Percentiles rank a stretch among this genome's conserved stretches.
These are phyloP conservation scores for Symphodus melops DNA, from an alignment of 2,113 vertebrate genomes.

Conservation along the genomic window DNA sequence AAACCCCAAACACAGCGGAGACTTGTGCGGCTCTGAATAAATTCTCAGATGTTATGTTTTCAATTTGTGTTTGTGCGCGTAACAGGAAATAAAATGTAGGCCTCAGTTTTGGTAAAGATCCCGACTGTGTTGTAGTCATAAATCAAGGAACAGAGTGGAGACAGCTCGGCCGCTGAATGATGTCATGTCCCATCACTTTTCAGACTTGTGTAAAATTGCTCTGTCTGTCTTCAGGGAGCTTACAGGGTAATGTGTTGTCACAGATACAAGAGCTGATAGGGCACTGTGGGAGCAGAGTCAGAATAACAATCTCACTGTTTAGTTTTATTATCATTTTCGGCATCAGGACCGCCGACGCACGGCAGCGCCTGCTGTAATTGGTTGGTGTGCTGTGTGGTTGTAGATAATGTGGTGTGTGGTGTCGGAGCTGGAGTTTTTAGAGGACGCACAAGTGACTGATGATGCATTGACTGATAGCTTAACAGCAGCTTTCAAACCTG, in stretches of 20 bases:
- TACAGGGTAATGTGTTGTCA: slow-evolving; percentile 71
- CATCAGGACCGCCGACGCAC: slow-evolving; percentile 48
- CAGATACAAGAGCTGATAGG: slow-evolving; percentile 71
- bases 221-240: slow-evolving; percentile 68
- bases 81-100: slow-evolving; percentile 40
- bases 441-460: slow-evolving; percentile 50
- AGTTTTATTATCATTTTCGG: slow-evolving; percentile 61
- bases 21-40: slow-evolving; percentile 26
- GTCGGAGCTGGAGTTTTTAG: slow-evolving; percentile 39
- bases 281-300: slow-evolving; percentile 54
- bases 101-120: slow-evolving; percentile 45
- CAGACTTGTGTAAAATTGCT: slow-evolving; percentile 73
- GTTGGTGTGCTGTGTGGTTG: slow-evolving; percentile 50
- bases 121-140: slow-evolving; percentile 33
- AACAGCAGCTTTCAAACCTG: slow-evolving; percentile 32
- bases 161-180: slow-evolving; percentile 53
- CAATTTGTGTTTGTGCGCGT: slow-evolving; percentile 44
- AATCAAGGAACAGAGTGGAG: slow-evolving; percentile 47
- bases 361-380: slow-evolving; percentile 54
- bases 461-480: slow-evolving; percentile 57
- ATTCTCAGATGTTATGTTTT: slow-evolving; percentile 53
- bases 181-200: slow-evolving; percentile 75
- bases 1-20: slow-evolving; percentile 22
- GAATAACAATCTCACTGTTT: slow-evolving; percentile 66
- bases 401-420: slow-evolving; percentile 43